Evolutionary conservation across 92 coral and sea anemone species (phyloP).

Genomic region (Paragorgia papillata): DNA sequence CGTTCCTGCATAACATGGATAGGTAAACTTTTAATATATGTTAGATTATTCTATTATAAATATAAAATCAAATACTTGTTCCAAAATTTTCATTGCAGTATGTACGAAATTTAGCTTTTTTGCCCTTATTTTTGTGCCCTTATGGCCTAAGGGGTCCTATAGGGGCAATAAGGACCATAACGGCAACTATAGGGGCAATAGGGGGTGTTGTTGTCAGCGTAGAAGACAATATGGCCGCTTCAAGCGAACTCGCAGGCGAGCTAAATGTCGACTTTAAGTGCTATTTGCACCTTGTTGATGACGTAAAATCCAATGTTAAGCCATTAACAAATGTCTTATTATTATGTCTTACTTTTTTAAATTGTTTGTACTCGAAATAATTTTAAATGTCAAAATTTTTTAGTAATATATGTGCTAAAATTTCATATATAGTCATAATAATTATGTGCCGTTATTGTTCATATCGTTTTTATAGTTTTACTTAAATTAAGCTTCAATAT

Average conservation of each 20-base stretch:
- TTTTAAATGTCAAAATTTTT: neutral
- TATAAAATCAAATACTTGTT: conserved; percentile 13
- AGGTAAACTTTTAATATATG: neutral
- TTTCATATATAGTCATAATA: too few relatives aligned
- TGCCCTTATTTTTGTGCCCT: too few relatives aligned
- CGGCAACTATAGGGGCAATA: neutral
- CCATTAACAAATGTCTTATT: conserved; percentile 15
- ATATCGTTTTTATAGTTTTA: too few relatives aligned
- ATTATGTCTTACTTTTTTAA: conserved; percentile 1
- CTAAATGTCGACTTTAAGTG: neutral
- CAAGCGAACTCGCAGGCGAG: neutral
- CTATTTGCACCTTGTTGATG: conserved; percentile 18
- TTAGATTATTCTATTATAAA: conserved; percentile 10
- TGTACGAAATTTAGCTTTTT: conserved; percentile 20
- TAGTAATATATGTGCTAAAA: too few relatives aligned
- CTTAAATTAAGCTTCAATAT: too few relatives aligned
- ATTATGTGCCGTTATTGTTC: too few relatives aligned
- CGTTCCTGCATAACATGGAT: conserved; percentile 13
- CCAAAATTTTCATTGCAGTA: conserved; percentile 23
- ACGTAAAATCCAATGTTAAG: conserved; percentile 13
- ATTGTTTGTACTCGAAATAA: conserved; percentile 24
- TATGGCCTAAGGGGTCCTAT: neutral
- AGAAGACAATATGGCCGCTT: conserved; percentile 24
- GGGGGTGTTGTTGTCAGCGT: neutral
- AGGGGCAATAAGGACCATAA: conserved; percentile 11